Evolutionary conservation across 2,888 invertebrate species (phyloP), one percentile per base, ranked within the genome.

Genomic region (Pocota personata): DNA sequence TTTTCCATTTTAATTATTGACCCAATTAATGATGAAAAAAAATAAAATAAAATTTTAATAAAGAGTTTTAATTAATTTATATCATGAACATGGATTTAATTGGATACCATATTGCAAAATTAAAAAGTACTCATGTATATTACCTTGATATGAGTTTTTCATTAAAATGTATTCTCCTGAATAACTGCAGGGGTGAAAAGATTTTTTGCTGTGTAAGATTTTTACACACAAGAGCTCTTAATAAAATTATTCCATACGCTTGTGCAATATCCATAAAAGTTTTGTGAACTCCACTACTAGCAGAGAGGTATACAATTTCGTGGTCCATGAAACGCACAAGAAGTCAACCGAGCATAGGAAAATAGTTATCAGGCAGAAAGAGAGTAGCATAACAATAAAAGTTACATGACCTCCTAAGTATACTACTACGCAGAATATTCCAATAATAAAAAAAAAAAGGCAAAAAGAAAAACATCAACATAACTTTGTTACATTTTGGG

Each of bases 321-420:
- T 58, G 75, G 66, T 67, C 35, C 52, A 80, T 60, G 50, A 75
- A 80, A 66, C 58, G 30, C 66, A 32, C 57, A 73, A 37, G 21
- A 66, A 48, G 8, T 55, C 55, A 55, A 35, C 78, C 71, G 40
- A 71, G 46, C 78, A 24, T 46, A 10, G 12, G 40, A 32, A 43
- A 46, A 46, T 46, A 71, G 71, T 72, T 35, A 72, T 72, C 72
- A 48, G 35, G 48, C 52, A 60, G 60, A 50, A 12, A 30, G 8
- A 32, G 30, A 64, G 50, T 19, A 14, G 32, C n/a, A 43, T 30
- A 73, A 64, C 73, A 64, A 73, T 73, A 73, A 73, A 73, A 64
- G 73, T 73, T 52, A 62, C 73, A 62, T 55, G 62, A 32, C 62
- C 50, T 64, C 14, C 62, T 32, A 60, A 48, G 14, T 48, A 50